Evolutionary conservation across 2,888 invertebrate genomes (phyloP), one percentile per base, ranked within the genome.

Genomic region (Punctoribates punctum): DNA sequence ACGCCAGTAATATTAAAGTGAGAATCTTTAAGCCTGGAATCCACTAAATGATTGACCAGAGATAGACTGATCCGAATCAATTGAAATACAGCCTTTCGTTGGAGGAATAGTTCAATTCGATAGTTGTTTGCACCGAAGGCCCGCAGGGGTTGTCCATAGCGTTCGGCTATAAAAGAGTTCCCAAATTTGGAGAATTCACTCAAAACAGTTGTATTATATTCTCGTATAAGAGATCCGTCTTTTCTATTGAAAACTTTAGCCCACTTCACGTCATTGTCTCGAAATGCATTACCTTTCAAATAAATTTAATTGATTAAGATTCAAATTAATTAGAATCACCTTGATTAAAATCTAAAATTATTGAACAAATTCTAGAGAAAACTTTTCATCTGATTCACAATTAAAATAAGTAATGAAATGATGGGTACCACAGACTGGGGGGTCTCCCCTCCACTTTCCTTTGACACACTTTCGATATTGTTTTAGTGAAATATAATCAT

Each of bases 11-110:
- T 57, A 27, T 67, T 48, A 9, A 70, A 75, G 4, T 72, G 15
- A n/a, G 70, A 9, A 2, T 11, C 2, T 13, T n/a, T 23, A 3
- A 75, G 3, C 38, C 38, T 70, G 20, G 5, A 0, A 27, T 75
- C 75, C 15, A 54, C 42, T 6, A 75, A 42, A 25, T 70, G 67
- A 48, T 75, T 75, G 13, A 75, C 75, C 9, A 70, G 42, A 1
- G 75, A 75, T 25, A 75, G 67, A 70, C 75, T 75, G 29, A 75
- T 70, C 2, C 75, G 75, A 27, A 75, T 27, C 70, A 75, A 70
- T 75, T 75, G 75, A 4, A 75, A 46, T 15, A 67, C 38, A 25
- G 38, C 51, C n/a, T n/a, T 38, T 15, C 13, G 15, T 9, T 42
- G 25, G 2, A 75, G 2, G 29, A 25, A 46, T 11, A 75, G 25